Base-by-base conservation (phyloP, 2,113 vertebrate genomes). In the Lepus americanus region DNA sequence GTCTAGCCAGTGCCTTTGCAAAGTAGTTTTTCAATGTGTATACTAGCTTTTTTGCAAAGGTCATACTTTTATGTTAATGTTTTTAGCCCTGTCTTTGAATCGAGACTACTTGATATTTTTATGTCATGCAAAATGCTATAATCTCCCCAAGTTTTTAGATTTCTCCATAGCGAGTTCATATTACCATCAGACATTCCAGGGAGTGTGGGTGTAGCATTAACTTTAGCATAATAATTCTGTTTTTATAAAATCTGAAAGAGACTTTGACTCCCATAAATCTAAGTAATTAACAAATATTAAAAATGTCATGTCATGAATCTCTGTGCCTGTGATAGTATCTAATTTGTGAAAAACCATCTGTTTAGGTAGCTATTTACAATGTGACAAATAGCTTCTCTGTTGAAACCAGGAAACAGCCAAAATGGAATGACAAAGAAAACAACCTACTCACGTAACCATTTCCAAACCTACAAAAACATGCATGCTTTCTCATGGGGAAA, bases 291-390 rank as follows among this genome's bases (percentile, higher is more conserved):
- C 77, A 91, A 82, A 72, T 89, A 84, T 86, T 96, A 92, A 95
- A 96, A 94, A 55, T 87, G 69, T 78, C 61, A 83, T 95, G 80
- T 31, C 25, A 85, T 97, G 83, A 94, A 3, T 97, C 93, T 94
- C 23, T 84, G 39, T 96, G 92, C 80, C 29, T 79, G 17, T 95
- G 96, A 90, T 96, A 78, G 93, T 81, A 96, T 94, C 82, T 55
- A 36, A 90, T 77, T 64, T 95, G 96, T 74, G 53, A 72, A 94
- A 95, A 84, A 73, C 55, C 49, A 64, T 82, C 81, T 96, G 77
- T 91, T 91, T 92, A 92, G 79, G 67, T 89, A 89, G 93, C 84
- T 97, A 22, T 96, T 97, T 96, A 95, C 5, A 12, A 90, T 20
- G 6, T 87, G 66, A 90, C 66, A 89, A 64, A 94, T 78, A 94